These are phyloP conservation scores for Helogale parvula DNA, from an alignment of 2,113 vertebrate genomes.

Conservation along the genomic window DNA sequence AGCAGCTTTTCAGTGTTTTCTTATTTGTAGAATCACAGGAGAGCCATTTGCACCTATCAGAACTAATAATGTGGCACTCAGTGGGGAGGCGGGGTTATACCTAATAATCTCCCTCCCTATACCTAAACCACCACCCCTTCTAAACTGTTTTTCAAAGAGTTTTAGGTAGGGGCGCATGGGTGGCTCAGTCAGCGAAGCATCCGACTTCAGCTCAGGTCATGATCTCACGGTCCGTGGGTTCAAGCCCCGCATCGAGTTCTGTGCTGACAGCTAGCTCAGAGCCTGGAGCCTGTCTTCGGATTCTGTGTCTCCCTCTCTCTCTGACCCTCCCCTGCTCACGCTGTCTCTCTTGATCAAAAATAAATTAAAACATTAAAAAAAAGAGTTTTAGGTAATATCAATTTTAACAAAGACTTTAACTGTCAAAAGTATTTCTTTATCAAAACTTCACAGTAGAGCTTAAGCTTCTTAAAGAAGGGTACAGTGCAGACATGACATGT, in stretches of 20 bases:
- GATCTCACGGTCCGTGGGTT: too few relatives aligned
- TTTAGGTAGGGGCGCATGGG: not conserved
- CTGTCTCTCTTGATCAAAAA: too few relatives aligned
- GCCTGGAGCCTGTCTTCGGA: too few relatives aligned
- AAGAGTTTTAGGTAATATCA: not conserved
- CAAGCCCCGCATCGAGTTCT: too few relatives aligned
- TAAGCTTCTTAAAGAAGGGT: not conserved
- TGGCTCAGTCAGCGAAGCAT: too few relatives aligned
- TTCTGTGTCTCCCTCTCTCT: too few relatives aligned
- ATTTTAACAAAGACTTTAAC: not conserved
- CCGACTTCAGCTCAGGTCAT: too few relatives aligned
- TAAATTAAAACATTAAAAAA: too few relatives aligned
- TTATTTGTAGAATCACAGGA: not conserved
- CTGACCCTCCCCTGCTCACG: too few relatives aligned
- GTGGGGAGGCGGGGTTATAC: not conserved
- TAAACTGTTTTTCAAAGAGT: not conserved
- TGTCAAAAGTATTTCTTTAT: conserved; percentile 13
- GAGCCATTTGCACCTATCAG: not conserved
- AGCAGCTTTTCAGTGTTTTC: not conserved
- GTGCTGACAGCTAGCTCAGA: too few relatives aligned
- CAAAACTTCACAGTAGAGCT: not conserved
- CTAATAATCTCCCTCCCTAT: not conserved
- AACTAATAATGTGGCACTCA: not conserved
- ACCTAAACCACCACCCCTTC: not conserved
- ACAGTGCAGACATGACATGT: not conserved